Evolutionary conservation across 2,797 vertebrate genomes (phyloP).

Genomic region (Aphelocoma californica): DNA sequence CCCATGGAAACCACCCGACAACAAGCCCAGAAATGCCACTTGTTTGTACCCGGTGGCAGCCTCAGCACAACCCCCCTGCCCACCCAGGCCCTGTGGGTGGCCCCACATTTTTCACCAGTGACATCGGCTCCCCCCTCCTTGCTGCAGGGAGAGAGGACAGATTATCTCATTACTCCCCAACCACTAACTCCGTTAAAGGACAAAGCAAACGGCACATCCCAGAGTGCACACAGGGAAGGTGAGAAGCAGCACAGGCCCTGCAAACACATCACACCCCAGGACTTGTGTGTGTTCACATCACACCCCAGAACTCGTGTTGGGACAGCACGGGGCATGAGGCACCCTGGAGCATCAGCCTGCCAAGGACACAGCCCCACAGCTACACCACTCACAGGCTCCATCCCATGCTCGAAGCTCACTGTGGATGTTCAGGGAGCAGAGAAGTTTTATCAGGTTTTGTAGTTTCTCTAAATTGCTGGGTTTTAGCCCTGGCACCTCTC

Average conservation of each 20-base stretch:
- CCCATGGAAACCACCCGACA: not conserved
- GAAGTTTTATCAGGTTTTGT: not conserved
- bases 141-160: not conserved
- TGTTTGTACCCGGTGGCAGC: not conserved
- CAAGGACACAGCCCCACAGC: not conserved
- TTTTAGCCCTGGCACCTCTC: not conserved
- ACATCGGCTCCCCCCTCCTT: not conserved
- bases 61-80: not conserved
- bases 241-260: not conserved
- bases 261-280: not conserved
- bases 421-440: not conserved
- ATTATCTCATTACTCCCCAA: not conserved
- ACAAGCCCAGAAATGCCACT: not conserved
- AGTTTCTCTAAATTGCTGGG: not conserved
- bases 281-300: not conserved
- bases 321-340: accelerated
- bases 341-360: not conserved
- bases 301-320: not conserved
- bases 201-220: not conserved
- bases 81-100: not conserved
- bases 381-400: not conserved
- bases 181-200: not conserved
- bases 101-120: not conserved
- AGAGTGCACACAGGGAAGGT: not conserved
- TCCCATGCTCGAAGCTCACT: accelerated